Conservation (phyloP, 2,888 invertebrate genomes). For the Nomada fucata region DNA sequence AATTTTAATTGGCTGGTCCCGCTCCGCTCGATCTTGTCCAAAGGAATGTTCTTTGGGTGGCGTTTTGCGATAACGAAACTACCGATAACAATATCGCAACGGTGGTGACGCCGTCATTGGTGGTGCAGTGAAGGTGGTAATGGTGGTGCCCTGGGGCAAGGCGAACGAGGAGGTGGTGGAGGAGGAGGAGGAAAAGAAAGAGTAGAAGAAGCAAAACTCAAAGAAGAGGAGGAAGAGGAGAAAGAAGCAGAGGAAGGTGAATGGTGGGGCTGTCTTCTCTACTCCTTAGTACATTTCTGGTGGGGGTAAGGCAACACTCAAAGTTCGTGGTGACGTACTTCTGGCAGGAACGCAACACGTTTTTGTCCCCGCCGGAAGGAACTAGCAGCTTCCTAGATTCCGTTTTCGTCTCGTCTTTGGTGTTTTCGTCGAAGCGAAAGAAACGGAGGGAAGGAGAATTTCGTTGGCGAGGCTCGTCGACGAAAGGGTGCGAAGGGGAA, state of each 20-base stretch:
- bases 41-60: constrained; percentile 1
- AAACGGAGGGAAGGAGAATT: constrained; percentile 21
- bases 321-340: constrained; percentile 83
- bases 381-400: constrained; percentile 58
- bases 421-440: constrained; percentile 22
- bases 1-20: no score
- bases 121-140: constrained; percentile 56
- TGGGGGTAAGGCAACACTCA: constrained; percentile 82
- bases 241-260: constrained; percentile 57
- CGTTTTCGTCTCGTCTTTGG: constrained; percentile 37
- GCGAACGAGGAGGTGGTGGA: constrained; percentile 15
- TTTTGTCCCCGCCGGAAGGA: constrained; percentile 77
- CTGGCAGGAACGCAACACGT: constrained; percentile 81
- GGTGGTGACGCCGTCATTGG: constrained; percentile 33
- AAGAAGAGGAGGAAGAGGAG: constrained; percentile 58
- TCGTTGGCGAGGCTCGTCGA: constrained; percentile 9
- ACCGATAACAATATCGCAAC: constrained; percentile 8
- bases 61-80: constrained; percentile 3
- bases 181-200: neutral
- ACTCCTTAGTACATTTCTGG: constrained; percentile 63
- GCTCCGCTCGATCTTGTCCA: neutral
- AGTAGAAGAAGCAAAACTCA: constrained; percentile 12
- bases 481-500: constrained; percentile 8
- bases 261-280: constrained; percentile 67
- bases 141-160: constrained; percentile 56